Evolutionary conservation across 2,888 invertebrate genomes (phyloP).

Genomic region (Galerucella calmariensis): DNA sequence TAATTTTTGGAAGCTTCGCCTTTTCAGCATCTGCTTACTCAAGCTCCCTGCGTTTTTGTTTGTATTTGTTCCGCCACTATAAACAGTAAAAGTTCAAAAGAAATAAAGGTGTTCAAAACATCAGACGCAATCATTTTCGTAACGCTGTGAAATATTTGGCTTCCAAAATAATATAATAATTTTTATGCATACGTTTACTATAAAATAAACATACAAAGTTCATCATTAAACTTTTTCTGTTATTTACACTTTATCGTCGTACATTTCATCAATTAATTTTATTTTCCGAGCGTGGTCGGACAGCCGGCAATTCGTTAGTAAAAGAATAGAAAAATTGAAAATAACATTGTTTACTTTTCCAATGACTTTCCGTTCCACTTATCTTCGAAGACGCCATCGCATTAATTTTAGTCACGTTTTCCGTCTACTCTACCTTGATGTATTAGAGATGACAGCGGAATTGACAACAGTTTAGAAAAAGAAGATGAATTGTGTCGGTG

Average conservation of each 20-base stretch:
- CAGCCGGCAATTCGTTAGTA: conserved; percentile 41
- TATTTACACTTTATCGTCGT: background rate
- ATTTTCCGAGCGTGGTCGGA: conserved; percentile 11
- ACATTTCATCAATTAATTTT: conserved; percentile 21
- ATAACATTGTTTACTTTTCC: conserved; percentile 57
- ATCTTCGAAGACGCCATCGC: conserved; percentile 59
- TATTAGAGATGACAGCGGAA: conserved; percentile 64
- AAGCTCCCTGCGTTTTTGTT: no score
- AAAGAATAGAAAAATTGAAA: conserved; percentile 48
- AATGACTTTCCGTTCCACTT: conserved; percentile 53
- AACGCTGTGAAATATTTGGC: no score
- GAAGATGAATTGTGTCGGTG: conserved; percentile 62
- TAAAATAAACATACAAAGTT: no score
- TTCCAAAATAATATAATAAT: no score
- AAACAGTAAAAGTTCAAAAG: no score
- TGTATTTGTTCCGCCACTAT: no score
- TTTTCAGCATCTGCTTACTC: no score
- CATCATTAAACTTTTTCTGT: background rate
- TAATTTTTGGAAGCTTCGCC: no score
- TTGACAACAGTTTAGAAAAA: conserved; percentile 64
- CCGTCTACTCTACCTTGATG: conserved; percentile 62
- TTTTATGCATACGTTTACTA: background rate
- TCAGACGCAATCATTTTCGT: no score
- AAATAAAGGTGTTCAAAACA: no score
- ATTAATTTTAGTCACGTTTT: conserved; percentile 65